Conservation (phyloP, 2,113 vertebrate species). For the Ibidorhyncha struthersii region DNA sequence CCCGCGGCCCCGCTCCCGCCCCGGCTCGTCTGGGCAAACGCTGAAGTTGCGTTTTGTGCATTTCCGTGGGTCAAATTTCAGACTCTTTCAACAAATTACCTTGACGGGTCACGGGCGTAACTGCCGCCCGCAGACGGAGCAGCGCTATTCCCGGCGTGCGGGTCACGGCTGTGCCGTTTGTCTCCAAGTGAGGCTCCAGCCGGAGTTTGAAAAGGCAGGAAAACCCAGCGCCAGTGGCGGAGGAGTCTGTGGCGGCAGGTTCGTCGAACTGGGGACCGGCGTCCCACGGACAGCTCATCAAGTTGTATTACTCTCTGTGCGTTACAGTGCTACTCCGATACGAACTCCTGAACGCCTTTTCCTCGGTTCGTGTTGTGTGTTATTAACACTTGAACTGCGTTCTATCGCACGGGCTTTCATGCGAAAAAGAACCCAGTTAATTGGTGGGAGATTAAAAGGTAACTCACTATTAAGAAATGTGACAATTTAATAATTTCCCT, state of each 20-base stretch:
- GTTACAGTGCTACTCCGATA: not conserved
- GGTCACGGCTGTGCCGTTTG: not conserved
- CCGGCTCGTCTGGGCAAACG: no score
- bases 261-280: not conserved
- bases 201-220: not conserved
- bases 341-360: not conserved
- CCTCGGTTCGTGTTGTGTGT: not conserved
- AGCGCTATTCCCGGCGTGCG: rapidly evolving
- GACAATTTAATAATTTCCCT: not conserved
- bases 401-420: not conserved
- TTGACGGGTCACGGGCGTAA: not conserved
- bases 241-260: not conserved
- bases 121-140: rapidly evolving
- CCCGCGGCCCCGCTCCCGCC: not conserved
- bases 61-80: not conserved
- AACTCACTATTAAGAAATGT: not conserved
- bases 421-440: not conserved
- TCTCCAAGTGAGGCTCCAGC: not conserved
- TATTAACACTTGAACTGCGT: not conserved
- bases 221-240: no score
- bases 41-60: not conserved
- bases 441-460: not conserved
- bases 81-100: not conserved
- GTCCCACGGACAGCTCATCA: not conserved
- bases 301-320: not conserved